Percentiles rank a stretch among this genome's conserved stretches.
Evolutionary conservation across 2,113 vertebrate species (phyloP).

Genomic region (Excalfactoria chinensis): DNA sequence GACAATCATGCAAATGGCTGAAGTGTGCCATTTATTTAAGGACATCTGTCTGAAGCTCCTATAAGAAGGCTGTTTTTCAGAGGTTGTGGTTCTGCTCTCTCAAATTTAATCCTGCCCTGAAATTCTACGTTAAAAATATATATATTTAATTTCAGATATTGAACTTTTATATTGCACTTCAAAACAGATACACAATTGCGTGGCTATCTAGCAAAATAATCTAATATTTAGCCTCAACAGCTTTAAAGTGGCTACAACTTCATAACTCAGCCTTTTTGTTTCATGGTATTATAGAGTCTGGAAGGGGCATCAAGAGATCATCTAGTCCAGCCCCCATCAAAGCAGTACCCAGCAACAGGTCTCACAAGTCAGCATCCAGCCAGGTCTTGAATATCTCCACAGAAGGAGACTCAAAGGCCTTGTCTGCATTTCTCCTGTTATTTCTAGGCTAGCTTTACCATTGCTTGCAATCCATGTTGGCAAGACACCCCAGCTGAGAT

Average conservation of each 20-base stretch:
- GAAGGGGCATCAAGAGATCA: too few relatives aligned
- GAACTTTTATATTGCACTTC: background rate
- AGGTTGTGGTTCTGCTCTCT: background rate
- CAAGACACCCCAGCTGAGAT: background rate
- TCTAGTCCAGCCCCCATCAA: too few relatives aligned
- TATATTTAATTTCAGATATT: background rate
- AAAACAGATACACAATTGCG: background rate
- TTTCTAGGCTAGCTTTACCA: background rate
- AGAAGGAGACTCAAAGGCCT: background rate
- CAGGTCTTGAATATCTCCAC: too few relatives aligned
- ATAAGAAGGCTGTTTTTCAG: slow-evolving; percentile 25
- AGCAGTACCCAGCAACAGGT: too few relatives aligned
- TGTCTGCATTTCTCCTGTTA: background rate
- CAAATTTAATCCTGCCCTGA: background rate
- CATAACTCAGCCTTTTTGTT: background rate
- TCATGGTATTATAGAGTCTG: background rate
- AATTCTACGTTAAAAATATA: background rate
- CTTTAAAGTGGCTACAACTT: background rate
- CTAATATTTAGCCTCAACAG: background rate
- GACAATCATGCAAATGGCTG: background rate
- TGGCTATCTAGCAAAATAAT: background rate
- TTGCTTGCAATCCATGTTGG: background rate
- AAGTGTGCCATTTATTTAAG: background rate
- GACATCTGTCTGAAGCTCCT: background rate
- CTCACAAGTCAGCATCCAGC: too few relatives aligned